Conservation (phyloP, 2,113 vertebrate species). For the Channa argus region DNA sequence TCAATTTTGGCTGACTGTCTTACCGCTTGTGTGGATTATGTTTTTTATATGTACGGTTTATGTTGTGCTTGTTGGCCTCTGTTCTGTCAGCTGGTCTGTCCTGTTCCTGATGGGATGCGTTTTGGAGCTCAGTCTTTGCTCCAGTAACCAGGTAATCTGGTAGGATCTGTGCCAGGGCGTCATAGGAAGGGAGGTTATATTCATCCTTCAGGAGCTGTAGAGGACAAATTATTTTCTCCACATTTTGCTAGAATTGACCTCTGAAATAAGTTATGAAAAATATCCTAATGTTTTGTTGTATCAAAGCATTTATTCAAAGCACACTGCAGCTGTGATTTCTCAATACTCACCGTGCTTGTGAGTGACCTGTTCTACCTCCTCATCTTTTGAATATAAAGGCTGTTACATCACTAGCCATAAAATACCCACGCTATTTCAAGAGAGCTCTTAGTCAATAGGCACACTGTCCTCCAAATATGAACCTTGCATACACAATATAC, state of each 20-base stretch:
- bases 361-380: constrained; percentile 62
- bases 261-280: background rate
- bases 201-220: constrained; percentile 50
- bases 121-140: constrained; percentile 24
- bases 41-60: constrained; percentile 60
- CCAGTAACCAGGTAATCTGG: constrained; percentile 54
- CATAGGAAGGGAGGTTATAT: constrained; percentile 68
- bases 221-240: constrained; percentile 13
- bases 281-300: background rate
- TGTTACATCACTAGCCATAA: constrained; percentile 53
- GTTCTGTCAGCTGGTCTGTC: constrained; percentile 21
- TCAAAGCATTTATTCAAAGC: constrained; percentile 43
- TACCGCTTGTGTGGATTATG: constrained; percentile 47
- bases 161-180: constrained; percentile 78
- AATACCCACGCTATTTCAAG: constrained; percentile 20
- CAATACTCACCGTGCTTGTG: constrained; percentile 59
- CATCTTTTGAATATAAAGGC: constrained; percentile 47
- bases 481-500: constrained; percentile 29
- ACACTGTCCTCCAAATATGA: constrained; percentile 16
- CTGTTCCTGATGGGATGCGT: constrained; percentile 15
- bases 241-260: background rate
- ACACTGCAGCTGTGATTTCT: constrained; percentile 16
- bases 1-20: background rate
- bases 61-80: constrained; percentile 32
- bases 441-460: constrained; percentile 51